Percentiles rank a stretch among this genome's conserved stretches.
phyloP scores from a whole-genome alignment of 2,888 invertebrate species.

The Dendrolimus pini region DNA sequence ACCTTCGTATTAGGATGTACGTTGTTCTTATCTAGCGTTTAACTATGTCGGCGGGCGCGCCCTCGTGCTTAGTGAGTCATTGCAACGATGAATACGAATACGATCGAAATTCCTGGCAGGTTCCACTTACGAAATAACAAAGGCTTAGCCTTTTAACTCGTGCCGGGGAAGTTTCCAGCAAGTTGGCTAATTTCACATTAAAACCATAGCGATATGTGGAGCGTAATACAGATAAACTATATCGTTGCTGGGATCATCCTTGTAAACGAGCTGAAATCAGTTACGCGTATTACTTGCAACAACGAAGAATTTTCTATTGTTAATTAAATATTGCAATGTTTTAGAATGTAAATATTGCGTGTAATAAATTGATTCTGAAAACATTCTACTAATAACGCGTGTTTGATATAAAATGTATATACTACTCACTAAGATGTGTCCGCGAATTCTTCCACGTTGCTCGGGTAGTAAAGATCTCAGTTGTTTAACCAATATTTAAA shows the following conservation, averaged over 20 bases:
- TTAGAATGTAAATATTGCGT: background rate
- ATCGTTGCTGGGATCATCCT: background rate
- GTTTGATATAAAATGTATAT: no score
- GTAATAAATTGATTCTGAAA: background rate
- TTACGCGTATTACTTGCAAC: background rate
- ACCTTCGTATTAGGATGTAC: conserved; percentile 5
- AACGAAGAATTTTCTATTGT: background rate
- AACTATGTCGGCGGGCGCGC: conserved; percentile 22
- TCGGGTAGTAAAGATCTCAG: no score
- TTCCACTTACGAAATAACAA: conserved; percentile 38
- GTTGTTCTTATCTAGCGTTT: conserved; percentile 5
- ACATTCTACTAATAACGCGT: no score
- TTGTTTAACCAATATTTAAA: no score
- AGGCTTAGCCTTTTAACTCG: conserved; percentile 37
- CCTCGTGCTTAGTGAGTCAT: conserved; percentile 16
- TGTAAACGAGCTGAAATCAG: background rate
- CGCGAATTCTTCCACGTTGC: no score
- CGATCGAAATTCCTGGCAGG: conserved; percentile 35
- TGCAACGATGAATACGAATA: conserved; percentile 15
- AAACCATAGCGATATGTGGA: background rate
- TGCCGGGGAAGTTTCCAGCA: conserved; percentile 39
- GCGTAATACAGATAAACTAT: background rate
- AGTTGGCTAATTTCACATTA: conserved; percentile 35
- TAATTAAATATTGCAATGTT: background rate
- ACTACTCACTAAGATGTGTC: no score